Evolutionary conservation across 1,140 invertebrate species (phyloP).

Genomic region (Antheraea pernyi): DNA sequence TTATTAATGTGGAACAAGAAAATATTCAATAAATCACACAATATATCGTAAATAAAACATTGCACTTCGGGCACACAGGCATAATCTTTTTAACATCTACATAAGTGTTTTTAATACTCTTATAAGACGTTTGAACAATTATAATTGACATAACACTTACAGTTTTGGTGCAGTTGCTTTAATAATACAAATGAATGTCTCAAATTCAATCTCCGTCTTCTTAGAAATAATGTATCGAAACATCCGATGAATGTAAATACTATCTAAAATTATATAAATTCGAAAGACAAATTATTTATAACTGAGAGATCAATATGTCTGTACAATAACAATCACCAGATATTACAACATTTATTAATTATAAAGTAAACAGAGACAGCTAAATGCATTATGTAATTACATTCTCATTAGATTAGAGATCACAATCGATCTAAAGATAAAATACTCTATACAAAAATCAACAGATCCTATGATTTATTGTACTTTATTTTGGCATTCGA

Average conservation of each 20-base stretch:
- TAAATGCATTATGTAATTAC: slow-evolving; percentile 30
- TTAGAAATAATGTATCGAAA: neutral
- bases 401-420: slow-evolving; percentile 59
- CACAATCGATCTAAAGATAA: slow-evolving; percentile 59
- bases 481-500: slow-evolving; percentile 65
- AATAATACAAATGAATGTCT: neutral
- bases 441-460: slow-evolving; percentile 56
- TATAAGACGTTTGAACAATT: slow-evolving; percentile 56
- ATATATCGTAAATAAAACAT: slow-evolving; percentile 30
- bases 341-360: neutral
- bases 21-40: slow-evolving; percentile 7
- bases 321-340: slow-evolving; percentile 35
- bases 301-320: slow-evolving; percentile 34
- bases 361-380: slow-evolving; percentile 48
- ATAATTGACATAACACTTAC: slow-evolving; percentile 60
- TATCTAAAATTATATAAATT: slow-evolving; percentile 72
- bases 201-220: neutral
- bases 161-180: neutral
- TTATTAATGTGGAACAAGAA: slow-evolving; percentile 55
- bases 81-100: slow-evolving; percentile 41
- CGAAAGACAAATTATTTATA: slow-evolving; percentile 57
- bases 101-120: slow-evolving; percentile 4
- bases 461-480: slow-evolving; percentile 60
- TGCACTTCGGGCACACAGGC: slow-evolving; percentile 58
- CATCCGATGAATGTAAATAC: slow-evolving; percentile 44